Base-by-base conservation (phyloP, 2,797 vertebrate genomes). In the Protonibea diacanthus region DNA sequence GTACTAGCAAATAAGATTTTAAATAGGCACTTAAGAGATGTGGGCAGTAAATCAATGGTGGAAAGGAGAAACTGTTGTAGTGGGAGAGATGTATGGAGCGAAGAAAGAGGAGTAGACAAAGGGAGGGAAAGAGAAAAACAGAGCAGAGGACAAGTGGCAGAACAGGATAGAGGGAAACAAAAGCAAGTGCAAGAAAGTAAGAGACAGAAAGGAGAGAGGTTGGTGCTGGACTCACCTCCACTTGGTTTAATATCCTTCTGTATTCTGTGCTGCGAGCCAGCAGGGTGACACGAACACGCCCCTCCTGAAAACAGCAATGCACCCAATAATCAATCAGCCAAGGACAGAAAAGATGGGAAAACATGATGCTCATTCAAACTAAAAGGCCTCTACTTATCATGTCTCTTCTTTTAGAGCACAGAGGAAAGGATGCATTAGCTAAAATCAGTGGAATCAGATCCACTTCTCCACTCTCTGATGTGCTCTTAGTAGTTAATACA, bases 201-300 rank as follows among this genome's bases (percentile, higher is more conserved):
- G 63, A 61, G 57, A 49, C 20, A 82, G 63, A 72, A 56, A 33
- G 65, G 64, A 64, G 65, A 57, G 52, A 68, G 55, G 59, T 57
- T 3, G 60, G 29, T 4, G 71, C 29, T 68, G 51, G 76, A 89
- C 96, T 92, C 88, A 99, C 98, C 97, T 99, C 96, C 49, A 96
- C 94, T 92, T 99, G 97, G 91, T 99, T 99, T 90, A 97, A 91
- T 94, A 99, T 98, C 93, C 95, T 95, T 89, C 97, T 94, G 92
- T 97, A 99, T 89, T 97, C 96, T 14, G 98, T 99, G 91, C 97
- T 99, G 86, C 98, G 96, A 44, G 95, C 94, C 17, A 99, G 96
- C 87, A 99, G 95, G 58, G 98, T 99, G 92, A 99, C 96, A 89
- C 97, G 96, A 82, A 99, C 95, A 93, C 95, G 97, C 81, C 96